Evolutionary conservation across 2,797 vertebrate species (phyloP).

Genomic region (Anabas testudineus): DNA sequence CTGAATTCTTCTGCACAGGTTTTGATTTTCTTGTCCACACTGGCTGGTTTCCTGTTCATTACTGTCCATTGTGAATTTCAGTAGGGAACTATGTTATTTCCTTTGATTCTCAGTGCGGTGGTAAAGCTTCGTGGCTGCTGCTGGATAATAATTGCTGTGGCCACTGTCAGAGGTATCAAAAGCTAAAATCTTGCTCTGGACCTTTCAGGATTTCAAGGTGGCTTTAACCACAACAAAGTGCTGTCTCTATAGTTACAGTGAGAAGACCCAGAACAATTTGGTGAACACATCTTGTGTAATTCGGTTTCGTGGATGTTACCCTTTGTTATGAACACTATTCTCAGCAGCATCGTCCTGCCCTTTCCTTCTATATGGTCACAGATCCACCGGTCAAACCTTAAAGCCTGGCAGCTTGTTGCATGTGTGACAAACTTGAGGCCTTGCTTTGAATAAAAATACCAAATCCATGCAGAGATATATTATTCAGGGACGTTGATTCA

Average conservation of each 20-base stretch:
- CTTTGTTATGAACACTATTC: conserved; percentile 4
- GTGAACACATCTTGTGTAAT: not conserved
- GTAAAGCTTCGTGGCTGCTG: conserved; percentile 17
- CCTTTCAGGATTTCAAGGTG: not conserved
- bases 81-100: conserved; percentile 11
- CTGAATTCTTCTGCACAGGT: not conserved
- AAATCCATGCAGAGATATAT: conserved; percentile 23
- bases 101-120: conserved; percentile 8
- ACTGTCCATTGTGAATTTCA: conserved; percentile 15
- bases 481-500: conserved; percentile 40
- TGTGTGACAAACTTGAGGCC: not conserved
- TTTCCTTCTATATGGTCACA: not conserved
- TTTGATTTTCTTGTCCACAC: conserved; percentile 4
- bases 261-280: not conserved
- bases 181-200: not conserved
- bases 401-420: conserved; percentile 12
- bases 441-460: conserved; percentile 21
- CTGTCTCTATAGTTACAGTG: not conserved
- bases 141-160: conserved; percentile 20
- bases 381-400: conserved; percentile 7
- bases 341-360: not conserved
- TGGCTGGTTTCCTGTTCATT: not conserved
- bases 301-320: not conserved
- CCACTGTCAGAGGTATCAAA: not conserved
- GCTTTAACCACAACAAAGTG: not conserved